Evolutionary conservation across 2,888 invertebrate genomes (phyloP), one percentile per base, ranked within the genome.

Genomic region (Reticulitermes lucifugus): DNA sequence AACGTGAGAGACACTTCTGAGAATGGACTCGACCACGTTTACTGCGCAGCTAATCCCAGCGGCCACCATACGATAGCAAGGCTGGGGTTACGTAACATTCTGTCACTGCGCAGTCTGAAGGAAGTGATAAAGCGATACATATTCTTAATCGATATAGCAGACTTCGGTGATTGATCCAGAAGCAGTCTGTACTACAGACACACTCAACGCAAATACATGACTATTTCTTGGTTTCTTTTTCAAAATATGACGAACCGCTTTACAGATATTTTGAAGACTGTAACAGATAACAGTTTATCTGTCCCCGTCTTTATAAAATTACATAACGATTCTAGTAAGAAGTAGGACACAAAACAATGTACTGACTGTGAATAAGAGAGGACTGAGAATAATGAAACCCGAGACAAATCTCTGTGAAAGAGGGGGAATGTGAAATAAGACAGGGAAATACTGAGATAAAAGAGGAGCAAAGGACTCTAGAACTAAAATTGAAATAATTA

Each of bases 401-500:
- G 60, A 60, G 60, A 60, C 18, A 60, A 60, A 60, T 21, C 21
- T 21, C 21, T 60, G 60, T 22, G 60, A 60, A 21, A 60, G 60
- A 60, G 21, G 18, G 21, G 60, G 21, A n/a, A 60, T 18, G 60
- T 60, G 60, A 60, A 60, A 18, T 6, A 60, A 60, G 60, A 60
- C 60, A 21, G 60, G n/a, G 21, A 21, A 60, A 18, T 60, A 60
- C 60, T 21, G 22, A 21, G 60, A 60, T 60, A 60, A 60, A 60
- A 2, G 60, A n/a, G 60, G 60, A 22, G 60, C 18, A 22, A 60
- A 60, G 21, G 21, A 60, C 21, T 18, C 14, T 60, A 60, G 6
- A 60, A 14, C 60, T 60, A 60, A 60, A 60, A 22, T 60, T 60
- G 60, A 60, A 60, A 60, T 60, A 60, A 60, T 60, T 60, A 60